A percentile compares a stretch with the other conserved stretches of the same genome.
phyloP scores from a whole-genome alignment of 2,888 invertebrate species.

The Cyclophora albipunctata region DNA sequence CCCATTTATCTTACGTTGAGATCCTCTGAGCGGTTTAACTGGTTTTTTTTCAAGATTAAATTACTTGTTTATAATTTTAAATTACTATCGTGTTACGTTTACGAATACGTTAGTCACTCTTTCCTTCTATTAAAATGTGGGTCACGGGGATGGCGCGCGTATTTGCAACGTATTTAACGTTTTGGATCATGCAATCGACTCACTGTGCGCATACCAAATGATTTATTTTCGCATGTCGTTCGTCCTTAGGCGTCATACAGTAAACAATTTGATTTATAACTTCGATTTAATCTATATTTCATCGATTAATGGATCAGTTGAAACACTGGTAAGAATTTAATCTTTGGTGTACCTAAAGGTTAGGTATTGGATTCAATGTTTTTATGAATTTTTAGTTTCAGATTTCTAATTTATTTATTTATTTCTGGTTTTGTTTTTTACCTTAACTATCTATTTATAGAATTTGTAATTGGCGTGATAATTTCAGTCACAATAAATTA shows the following conservation, averaged over 20 bases:
- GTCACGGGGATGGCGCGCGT: constrained; percentile 34
- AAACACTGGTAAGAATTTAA: not conserved
- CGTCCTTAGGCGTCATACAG: constrained; percentile 12
- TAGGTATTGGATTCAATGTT: constrained; percentile 4
- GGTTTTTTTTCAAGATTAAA: not conserved
- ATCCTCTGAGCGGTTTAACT: not conserved
- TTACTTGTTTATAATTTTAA: not conserved
- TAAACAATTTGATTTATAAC: constrained; percentile 10
- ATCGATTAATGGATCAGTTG: constrained; percentile 1
- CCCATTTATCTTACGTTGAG: not conserved
- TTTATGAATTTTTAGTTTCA: not conserved
- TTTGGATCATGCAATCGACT: constrained; percentile 24
- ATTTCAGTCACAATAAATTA: too few species aligned
- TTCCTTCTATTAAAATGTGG: constrained; percentile 32
- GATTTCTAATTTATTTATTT: too few species aligned
- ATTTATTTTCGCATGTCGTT: constrained; percentile 15
- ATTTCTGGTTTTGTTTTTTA: too few species aligned
- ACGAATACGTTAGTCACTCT: constrained; percentile 9
- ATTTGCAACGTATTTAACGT: constrained; percentile 14
- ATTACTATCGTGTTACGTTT: not conserved
- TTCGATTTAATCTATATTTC: constrained; percentile 7
- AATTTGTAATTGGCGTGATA: too few species aligned
- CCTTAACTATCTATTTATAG: too few species aligned
- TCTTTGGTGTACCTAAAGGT: constrained; percentile 15
- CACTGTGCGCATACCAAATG: constrained; percentile 27